Base-by-base conservation (phyloP, 2,888 invertebrate genomes). In the Clivina fossor region DNA sequence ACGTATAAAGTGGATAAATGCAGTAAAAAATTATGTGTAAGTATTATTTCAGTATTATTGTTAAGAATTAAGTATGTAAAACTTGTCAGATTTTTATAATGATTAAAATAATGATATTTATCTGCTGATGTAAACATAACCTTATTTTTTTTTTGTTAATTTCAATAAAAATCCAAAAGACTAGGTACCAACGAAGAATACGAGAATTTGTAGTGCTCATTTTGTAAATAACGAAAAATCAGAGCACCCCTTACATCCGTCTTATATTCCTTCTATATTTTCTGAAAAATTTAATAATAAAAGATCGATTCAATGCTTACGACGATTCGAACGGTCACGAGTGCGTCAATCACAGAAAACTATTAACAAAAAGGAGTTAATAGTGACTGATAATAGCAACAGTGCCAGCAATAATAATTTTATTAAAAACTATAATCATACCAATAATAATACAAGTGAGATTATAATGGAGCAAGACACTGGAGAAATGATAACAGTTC, bases 401-500 rank as follows among this genome's bases (percentile, higher is more conserved):
- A n/a, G n/a, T n/a, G n/a, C n/a, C n/a, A n/a, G n/a, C n/a, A n/a
- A n/a, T n/a, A n/a, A n/a, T n/a, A n/a, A n/a, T n/a, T n/a, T n/a
- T n/a, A n/a, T n/a, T n/a, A n/a, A n/a, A n/a, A n/a, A 26, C 8
- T n/a, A 41, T 41, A 20, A 41, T 19, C 3, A 11, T 24, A 22
- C 5, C 16, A 41, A 24, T 7, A 13, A 22, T 24, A 41, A 41
- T 22, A 41, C 5, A 11, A 11, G 22, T 20, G 41, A 22, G 5
- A 41, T 26, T 3, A 13, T 4, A 37, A 37, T 37, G 4, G 37
- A 37, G 37, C 37, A 18, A 19, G 9, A 47, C 35, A 35, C 32
- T 54, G 19, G 9, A 30, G 18, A 47, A 54, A 35, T 33, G 18
- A 2, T n/a, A n/a, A n/a, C 1, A 35, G 48, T 33, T 32, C 24